Percentiles rank a stretch among this genome's conserved stretches.
Conservation (phyloP, 2,797 vertebrate species). For the Xenentodon cancila region DNA sequence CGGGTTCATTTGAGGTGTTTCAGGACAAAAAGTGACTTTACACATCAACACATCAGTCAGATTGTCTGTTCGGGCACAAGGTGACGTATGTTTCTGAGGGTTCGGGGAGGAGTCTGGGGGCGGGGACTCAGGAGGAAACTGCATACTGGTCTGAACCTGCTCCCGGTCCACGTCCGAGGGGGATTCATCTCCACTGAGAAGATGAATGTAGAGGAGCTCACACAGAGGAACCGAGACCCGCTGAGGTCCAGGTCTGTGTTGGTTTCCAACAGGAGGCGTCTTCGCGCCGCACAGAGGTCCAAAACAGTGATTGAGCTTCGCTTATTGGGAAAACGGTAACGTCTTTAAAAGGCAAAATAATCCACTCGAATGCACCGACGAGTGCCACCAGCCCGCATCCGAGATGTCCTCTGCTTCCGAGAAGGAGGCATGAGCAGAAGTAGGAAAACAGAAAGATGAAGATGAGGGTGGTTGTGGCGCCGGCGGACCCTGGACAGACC, state of each 20-base stretch:
- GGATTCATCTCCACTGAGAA: conserved; percentile 65
- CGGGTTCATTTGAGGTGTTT: conserved; percentile 51
- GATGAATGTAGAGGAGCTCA: conserved; percentile 48
- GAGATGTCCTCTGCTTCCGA: background rate
- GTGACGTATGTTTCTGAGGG: background rate
- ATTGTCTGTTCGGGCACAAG: conserved; percentile 2
- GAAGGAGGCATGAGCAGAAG: conserved; percentile 1
- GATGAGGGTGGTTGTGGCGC: conserved; percentile 24
- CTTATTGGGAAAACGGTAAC: conserved; percentile 45
- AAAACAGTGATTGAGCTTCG: conserved; percentile 56
- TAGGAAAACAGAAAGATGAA: conserved; percentile 1
- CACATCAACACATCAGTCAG: background rate
- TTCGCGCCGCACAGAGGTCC: conserved; percentile 23
- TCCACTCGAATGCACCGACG: background rate
- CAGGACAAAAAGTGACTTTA: conserved; percentile 30
- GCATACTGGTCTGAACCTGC: conserved; percentile 28
- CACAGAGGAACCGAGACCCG: background rate
- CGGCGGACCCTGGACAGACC: conserved; percentile 72
- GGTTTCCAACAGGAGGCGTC: conserved; percentile 4
- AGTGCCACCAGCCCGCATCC: too few species aligned
- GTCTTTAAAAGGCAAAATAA: conserved; percentile 10
- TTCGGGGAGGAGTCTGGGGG: too few species aligned
- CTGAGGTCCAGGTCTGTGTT: background rate
- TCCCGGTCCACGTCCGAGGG: conserved; percentile 28
- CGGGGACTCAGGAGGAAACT: conserved; percentile 8